Conservation (phyloP, 2,888 invertebrate genomes). For the Cactoblastis cactorum region DNA sequence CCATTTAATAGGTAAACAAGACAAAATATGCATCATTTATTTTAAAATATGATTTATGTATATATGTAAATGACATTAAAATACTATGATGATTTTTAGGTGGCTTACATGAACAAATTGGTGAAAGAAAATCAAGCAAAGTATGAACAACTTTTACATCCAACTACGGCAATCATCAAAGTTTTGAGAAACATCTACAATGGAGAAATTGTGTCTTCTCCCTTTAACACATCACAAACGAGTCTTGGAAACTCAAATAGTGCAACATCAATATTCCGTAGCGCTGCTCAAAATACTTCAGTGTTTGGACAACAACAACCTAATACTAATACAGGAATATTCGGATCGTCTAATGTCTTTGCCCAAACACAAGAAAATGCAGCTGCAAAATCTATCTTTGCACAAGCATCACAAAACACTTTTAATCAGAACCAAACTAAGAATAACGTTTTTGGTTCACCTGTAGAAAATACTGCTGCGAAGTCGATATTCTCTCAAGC, state of each 20-base stretch:
- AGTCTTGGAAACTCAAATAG: constrained; percentile 22
- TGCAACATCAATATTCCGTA: constrained; percentile 54
- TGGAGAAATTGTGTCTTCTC: constrained; percentile 44
- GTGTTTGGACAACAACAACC: constrained; percentile 22
- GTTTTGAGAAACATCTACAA: constrained; percentile 48
- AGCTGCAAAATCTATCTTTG: constrained; percentile 45
- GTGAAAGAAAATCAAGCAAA: constrained; percentile 45
- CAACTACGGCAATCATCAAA: constrained; percentile 39
- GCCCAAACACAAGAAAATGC: constrained; percentile 16
- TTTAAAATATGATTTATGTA: no score
- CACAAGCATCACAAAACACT: constrained; percentile 45
- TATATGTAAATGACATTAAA: no score
- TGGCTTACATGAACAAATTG: constrained; percentile 47
- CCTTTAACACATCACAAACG: constrained; percentile 35
- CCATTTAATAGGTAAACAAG: no score
- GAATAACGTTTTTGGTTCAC: constrained; percentile 15
- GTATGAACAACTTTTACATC: constrained; percentile 47
- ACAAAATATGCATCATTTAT: no score
- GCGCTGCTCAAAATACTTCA: constrained; percentile 41
- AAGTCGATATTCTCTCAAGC: constrained; percentile 34
- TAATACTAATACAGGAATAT: constrained; percentile 11
- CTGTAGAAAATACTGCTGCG: constrained; percentile 19
- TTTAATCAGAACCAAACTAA: constrained; percentile 21
- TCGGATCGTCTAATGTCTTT: constrained; percentile 24
- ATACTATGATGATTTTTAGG: constrained; percentile 46